Base-by-base conservation (phyloP, 2,113 vertebrate genomes). In the Colistium nudipinnis region DNA sequence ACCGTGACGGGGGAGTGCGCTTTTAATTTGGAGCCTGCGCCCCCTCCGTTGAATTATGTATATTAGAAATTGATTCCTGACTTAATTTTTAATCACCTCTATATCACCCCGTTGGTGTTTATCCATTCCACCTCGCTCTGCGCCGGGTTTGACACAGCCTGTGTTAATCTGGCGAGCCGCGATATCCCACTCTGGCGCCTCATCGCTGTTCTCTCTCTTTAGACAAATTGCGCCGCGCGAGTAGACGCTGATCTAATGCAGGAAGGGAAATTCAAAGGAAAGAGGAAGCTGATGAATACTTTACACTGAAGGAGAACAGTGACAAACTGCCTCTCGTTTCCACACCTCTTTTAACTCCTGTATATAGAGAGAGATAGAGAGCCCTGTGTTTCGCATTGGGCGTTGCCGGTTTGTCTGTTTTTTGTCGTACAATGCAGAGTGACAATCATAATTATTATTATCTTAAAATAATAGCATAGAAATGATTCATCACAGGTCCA, bases 71-170 rank as follows among this genome's bases (percentile, higher is more conserved):
- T 65, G 52, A 81, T 78, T 71, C 22, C 47, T 27, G 55, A 33
- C 61, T 70, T 72, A 4, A 59, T 63, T 70, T 83, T 63, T 70
- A 79, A 77, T 66, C 56, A 19, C 51, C 30, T 60, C 28, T 33
- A 8, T 68, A 60, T 30, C 38, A 20, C 24, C 38, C 41, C 8
- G 30, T 31, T 31, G 35, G n/a, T n/a, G n/a, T 38, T 35, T 38
- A 56, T 69, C 22, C 19, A 28, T 41, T 45, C 57, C 49, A 68
- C 54, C 22, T 56, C 44, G 13, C 53, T 56, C 62, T 44, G 17
- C 43, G 57, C 56, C 24, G n/a, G 17, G 51, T 65, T 2, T 12
- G 53, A 55, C 70, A 62, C 52, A 7, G 45, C 52, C 12, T 3
- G 39, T 9, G 48, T 45, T 72, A 28, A 55, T 72, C 39, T 38